These are phyloP conservation scores for Trichoplax adhaerens DNA, from an alignment of 37 sponge, comb jelly and placozoan genomes.

Conservation along the genomic window DNA sequence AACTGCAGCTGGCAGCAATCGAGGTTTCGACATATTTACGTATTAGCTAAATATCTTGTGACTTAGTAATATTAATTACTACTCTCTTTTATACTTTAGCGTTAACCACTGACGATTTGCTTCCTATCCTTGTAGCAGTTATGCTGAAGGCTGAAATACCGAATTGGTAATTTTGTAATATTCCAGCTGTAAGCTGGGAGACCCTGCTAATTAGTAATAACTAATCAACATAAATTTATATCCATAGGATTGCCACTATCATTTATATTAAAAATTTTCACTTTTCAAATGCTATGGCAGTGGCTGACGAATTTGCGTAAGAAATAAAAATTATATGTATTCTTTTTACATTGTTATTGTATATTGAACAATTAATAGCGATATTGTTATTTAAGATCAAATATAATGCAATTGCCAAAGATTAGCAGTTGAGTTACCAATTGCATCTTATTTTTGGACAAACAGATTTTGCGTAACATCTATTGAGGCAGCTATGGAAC, in stretches of 20 bases:
- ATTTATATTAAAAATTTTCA: constrained; percentile 68
- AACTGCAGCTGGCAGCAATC: too few relatives aligned
- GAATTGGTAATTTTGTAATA: constrained; percentile 47
- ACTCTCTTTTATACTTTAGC: constrained; percentile 4
- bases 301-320: constrained; percentile 37
- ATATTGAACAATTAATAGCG: not conserved
- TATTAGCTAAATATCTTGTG: too few relatives aligned
- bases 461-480: constrained; percentile 63
- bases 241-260: constrained; percentile 55
- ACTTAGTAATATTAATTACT: too few relatives aligned
- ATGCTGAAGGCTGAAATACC: constrained; percentile 76
- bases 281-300: constrained; percentile 32
- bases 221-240: not conserved
- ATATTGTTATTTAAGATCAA: too few relatives aligned
- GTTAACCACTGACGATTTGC: constrained; percentile 84
- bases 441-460: not conserved
- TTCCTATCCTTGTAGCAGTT: constrained; percentile 73
- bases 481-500: constrained; percentile 81
- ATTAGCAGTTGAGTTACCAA: too few relatives aligned
- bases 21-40: too few relatives aligned
- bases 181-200: not conserved
- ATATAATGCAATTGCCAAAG: too few relatives aligned
- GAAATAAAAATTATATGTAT: not conserved
- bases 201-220: not conserved
- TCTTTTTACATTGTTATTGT: not conserved